Percentiles rank a stretch among this genome's conserved stretches.
These are phyloP conservation scores for Meandrina meandrites DNA, from an alignment of 92 coral and sea anemone species.

Conservation along the genomic window DNA sequence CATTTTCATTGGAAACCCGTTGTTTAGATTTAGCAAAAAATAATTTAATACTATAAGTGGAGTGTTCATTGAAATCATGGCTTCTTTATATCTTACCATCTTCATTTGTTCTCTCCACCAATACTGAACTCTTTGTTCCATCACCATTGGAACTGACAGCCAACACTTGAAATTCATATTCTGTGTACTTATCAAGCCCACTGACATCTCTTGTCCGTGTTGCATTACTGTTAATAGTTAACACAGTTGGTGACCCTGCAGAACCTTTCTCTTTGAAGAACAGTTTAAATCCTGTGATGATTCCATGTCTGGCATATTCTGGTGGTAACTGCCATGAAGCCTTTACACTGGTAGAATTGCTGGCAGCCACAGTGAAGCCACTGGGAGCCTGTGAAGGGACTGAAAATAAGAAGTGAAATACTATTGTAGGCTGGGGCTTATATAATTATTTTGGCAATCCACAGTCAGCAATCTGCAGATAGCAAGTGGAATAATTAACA, in stretches of 20 bases:
- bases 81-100: background rate
- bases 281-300: background rate
- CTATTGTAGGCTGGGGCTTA: no score
- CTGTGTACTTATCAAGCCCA: background rate
- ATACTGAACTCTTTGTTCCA: background rate
- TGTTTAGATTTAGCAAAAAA: no score
- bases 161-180: constrained; percentile 10
- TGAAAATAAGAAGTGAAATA: background rate
- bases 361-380: background rate
- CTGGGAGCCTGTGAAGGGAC: background rate
- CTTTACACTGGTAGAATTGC: background rate
- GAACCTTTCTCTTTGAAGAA: background rate
- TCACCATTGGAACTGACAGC: background rate
- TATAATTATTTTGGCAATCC: no score
- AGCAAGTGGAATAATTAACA: no score
- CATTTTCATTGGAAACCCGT: no score
- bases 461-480: no score
- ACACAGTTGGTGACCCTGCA: background rate
- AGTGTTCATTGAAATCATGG: background rate
- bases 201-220: background rate
- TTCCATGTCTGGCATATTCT: background rate
- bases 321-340: constrained; percentile 15
- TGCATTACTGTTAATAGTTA: background rate
- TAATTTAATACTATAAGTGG: background rate
- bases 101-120: background rate